These are phyloP conservation scores for Drosophila nigromelanica DNA, from an alignment of 1,140 invertebrate species.

Conservation along the genomic window DNA sequence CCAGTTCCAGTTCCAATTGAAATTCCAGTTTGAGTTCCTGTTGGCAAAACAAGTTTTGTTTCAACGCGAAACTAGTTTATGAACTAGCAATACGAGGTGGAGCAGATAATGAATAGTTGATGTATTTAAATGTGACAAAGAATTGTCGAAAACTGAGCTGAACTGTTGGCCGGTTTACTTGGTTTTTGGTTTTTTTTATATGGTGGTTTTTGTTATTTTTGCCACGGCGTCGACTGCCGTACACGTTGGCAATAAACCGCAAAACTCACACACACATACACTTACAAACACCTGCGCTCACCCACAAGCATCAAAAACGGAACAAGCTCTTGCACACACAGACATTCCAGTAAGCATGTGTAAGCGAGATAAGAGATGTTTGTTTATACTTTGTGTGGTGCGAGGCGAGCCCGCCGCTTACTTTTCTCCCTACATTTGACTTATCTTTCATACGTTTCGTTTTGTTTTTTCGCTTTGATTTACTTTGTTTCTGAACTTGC, in stretches of 20 bases:
- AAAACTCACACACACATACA: constrained; percentile 17
- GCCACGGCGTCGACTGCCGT: constrained; percentile 33
- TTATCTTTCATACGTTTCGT: not conserved
- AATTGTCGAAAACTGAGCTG: constrained; percentile 44
- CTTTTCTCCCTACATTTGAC: constrained; percentile 6
- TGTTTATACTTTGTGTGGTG: constrained; percentile 26
- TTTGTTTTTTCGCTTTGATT: constrained; percentile 3
- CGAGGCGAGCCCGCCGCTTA: constrained; percentile 12
- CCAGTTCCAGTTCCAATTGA: constrained; percentile 12
- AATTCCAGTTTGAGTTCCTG: constrained; percentile 15
- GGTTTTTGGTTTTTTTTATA: constrained; percentile 2
- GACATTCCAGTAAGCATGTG: not conserved
- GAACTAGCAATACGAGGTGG: constrained; percentile 13
- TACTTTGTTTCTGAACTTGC: constrained; percentile 1
- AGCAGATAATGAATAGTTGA: not conserved
- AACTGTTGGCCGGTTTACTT: constrained; percentile 46
- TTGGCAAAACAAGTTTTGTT: constrained; percentile 34
- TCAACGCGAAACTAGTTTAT: constrained; percentile 36
- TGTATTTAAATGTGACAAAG: constrained; percentile 34
- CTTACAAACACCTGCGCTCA: not conserved
- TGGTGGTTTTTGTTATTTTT: constrained; percentile 20
- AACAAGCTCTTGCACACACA: not conserved
- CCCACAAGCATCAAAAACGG: constrained; percentile 8
- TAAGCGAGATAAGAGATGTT: constrained; percentile 21
- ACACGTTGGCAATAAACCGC: constrained; percentile 43